These are phyloP conservation scores for Pelusios castaneus DNA, from an alignment of 2,113 vertebrate genomes.

Conservation along the genomic window DNA sequence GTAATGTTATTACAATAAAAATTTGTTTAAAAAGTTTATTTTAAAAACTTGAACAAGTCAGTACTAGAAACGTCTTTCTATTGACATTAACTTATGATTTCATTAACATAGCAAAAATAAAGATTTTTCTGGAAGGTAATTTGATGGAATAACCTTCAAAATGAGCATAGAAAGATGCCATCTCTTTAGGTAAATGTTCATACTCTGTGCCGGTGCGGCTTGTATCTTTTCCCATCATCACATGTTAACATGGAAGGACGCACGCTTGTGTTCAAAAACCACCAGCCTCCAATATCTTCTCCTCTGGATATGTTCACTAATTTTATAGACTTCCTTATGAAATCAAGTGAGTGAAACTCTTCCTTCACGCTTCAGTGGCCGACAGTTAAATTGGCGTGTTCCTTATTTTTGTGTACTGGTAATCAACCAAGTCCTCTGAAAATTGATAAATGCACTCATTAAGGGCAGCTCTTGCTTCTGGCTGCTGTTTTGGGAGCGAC, in stretches of 20 bases:
- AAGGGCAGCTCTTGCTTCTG: constrained; percentile 55
- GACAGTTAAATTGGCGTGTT: background rate
- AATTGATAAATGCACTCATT: constrained; percentile 53
- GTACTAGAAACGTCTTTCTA: background rate
- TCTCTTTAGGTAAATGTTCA: background rate
- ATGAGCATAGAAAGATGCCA: background rate
- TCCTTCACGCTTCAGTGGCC: background rate
- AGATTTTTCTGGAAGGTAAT: background rate
- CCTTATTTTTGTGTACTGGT: constrained; percentile 16
- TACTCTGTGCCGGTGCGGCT: background rate
- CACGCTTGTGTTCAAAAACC: background rate
- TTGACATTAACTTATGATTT: fast-evolving
- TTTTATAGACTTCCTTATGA: background rate
- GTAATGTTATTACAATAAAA: background rate
- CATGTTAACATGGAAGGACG: background rate
- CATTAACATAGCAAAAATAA: background rate
- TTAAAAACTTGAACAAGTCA: background rate
- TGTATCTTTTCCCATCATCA: background rate
- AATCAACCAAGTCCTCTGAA: constrained; percentile 36
- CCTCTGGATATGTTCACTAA: background rate
- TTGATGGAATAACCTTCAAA: background rate
- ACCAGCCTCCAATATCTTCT: background rate
- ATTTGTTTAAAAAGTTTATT: background rate
- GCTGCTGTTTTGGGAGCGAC: constrained; percentile 6
- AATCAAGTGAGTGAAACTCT: background rate